Conservation (phyloP, 2,797 vertebrate genomes). For the Peromyscus attwateri region DNA sequence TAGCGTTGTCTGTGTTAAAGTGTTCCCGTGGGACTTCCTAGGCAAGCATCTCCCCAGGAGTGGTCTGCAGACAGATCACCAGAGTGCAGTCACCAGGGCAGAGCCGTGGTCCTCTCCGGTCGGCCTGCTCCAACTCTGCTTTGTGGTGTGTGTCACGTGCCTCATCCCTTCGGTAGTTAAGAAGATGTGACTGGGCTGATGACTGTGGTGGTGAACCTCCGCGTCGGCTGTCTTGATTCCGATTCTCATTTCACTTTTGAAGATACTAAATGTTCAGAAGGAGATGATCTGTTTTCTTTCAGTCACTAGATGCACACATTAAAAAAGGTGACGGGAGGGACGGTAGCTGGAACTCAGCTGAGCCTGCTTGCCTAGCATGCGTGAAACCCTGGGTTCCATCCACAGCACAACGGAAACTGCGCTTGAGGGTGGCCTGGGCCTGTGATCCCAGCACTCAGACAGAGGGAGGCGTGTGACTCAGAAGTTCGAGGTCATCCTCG, state of each 20-base stretch:
- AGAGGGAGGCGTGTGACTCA: too few species aligned
- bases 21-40: not conserved
- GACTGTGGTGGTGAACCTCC: not conserved
- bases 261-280: constrained; percentile 27
- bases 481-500: not conserved
- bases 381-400: not conserved
- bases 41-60: not conserved
- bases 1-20: not conserved
- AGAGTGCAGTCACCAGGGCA: not conserved
- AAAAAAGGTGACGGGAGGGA: not conserved
- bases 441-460: not conserved
- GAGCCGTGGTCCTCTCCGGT: not conserved
- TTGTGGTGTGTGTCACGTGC: not conserved
- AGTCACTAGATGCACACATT: not conserved
- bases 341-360: not conserved
- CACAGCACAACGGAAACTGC: not conserved
- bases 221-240: not conserved
- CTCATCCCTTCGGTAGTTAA: not conserved
- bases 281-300: constrained; percentile 30
- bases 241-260: constrained; percentile 1
- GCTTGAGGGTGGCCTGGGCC: too few species aligned
- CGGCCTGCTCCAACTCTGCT: not conserved
- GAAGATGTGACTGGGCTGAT: not conserved
- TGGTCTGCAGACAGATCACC: constrained; percentile 6
- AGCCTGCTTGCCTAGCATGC: not conserved